Evolutionary conservation across 2,888 invertebrate genomes (phyloP), one percentile per base, ranked within the genome.

Genomic region (Lasioglossum malachurum): DNA sequence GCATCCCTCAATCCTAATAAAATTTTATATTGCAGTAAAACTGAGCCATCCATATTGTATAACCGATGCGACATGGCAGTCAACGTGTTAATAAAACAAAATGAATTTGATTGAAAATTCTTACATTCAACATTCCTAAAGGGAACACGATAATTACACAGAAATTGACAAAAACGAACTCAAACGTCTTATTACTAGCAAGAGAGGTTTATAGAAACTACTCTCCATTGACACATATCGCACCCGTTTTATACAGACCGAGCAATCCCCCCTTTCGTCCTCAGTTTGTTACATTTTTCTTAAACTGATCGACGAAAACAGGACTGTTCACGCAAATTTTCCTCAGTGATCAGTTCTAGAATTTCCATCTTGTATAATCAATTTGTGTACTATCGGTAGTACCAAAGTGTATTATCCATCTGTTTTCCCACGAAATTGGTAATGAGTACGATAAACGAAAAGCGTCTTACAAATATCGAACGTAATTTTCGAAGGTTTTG

Each of bases 401-500:
- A 31, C 31, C 1, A 31, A 31, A 31, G 31, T 10, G 7, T 2
- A 46, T 57, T 3, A 8, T 35, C 16, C 16, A 4, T 27, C 4
- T 5, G 10, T 35, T 35, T 73, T 64, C 1, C 19, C n/a, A 2
- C 27, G 23, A 49, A 49, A 64, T 57, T 75, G 4, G 7, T 41
- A 35, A 73, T 14, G 53, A 72, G 60, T 8, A 41, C 1, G 14
- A 16, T 5, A n/a, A 72, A 27, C 1, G 27, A 27, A 0, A 8
- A 14, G 12, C 10, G n/a, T 46, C 31, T 73, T 16, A 5, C 14
- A 23, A 49, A n/a, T 31, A 53, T 19, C 27, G 41, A 27, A 14
- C 49, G 88, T 44, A 90, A 90, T 79, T 67, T 57, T 27, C 16
- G 38, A 23, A 53, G 19, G 41, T 31, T 90, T 90, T 90, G 80